Conservation (phyloP, 2,113 vertebrate genomes). For the Seriola rivoliana region DNA sequence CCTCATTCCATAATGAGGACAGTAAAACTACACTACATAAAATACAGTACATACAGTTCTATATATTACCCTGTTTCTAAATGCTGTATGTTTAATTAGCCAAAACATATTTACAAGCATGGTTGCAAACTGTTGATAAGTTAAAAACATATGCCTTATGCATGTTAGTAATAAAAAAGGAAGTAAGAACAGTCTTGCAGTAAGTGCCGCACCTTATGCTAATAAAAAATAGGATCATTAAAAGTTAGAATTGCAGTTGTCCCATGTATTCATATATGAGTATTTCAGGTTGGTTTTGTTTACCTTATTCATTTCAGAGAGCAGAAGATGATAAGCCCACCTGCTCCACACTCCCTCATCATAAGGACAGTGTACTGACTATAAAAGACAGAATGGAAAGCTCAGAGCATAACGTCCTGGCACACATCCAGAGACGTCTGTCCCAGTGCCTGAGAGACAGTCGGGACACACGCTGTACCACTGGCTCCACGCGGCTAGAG, state of each 20-base stretch:
- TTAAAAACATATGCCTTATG: neutral
- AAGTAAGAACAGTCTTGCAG: neutral
- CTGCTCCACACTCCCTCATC: constrained; percentile 91
- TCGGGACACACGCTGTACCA: constrained; percentile 71
- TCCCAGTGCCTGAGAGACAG: constrained; percentile 85
- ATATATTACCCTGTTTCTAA: neutral
- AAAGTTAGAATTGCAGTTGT: neutral
- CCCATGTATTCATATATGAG: neutral
- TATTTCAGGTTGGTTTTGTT: constrained; percentile 20
- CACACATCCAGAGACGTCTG: constrained; percentile 84
- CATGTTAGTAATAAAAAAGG: neutral
- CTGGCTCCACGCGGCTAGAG: constrained; percentile 79
- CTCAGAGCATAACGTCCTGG: constrained; percentile 89
- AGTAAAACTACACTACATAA: neutral
- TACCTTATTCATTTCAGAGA: constrained; percentile 84
- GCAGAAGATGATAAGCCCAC: constrained; percentile 91
- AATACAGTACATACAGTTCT: neutral
- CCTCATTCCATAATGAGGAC: constrained; percentile 13
- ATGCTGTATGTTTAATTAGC: neutral
- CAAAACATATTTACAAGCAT: neutral
- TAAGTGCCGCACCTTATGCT: neutral
- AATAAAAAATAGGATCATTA: neutral
- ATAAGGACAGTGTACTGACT: constrained; percentile 88
- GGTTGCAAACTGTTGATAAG: neutral
- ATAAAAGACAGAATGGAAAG: constrained; percentile 88